Percentiles rank a stretch among this genome's conserved stretches.
These are phyloP conservation scores for Mellilla xanthometata DNA, from an alignment of 2,888 invertebrate genomes.

Conservation along the genomic window DNA sequence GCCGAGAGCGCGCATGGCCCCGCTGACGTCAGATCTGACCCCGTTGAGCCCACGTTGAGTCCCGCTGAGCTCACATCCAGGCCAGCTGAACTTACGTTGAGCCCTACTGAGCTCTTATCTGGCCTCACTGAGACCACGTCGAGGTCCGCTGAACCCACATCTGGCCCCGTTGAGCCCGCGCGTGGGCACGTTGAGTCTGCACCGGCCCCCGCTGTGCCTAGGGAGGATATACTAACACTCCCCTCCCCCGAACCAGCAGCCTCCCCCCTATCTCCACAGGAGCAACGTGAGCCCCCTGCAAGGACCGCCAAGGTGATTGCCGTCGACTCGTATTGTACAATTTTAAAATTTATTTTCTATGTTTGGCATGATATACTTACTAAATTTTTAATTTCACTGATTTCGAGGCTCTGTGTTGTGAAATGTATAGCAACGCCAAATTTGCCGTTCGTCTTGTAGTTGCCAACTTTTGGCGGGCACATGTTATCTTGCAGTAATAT, in stretches of 20 bases:
- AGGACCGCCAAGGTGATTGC: slow-evolving; percentile 78
- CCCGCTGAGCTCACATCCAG: too few relatives aligned
- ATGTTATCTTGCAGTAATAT: slow-evolving; percentile 43
- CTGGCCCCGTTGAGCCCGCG: slow-evolving; percentile 3
- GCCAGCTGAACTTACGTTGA: too few relatives aligned
- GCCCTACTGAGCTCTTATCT: too few relatives aligned
- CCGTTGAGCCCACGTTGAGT: too few relatives aligned
- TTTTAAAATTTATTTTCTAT: slow-evolving; percentile 73
- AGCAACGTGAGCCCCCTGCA: slow-evolving; percentile 55
- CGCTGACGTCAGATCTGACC: too few relatives aligned
- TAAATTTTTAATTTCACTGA: slow-evolving; percentile 73
- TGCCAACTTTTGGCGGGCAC: slow-evolving; percentile 67
- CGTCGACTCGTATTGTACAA: slow-evolving; percentile 78
- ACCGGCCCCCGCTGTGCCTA: too few relatives aligned
- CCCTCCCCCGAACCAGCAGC: slow-evolving; percentile 66
- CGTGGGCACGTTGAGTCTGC: background rate
- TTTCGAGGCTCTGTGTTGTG: slow-evolving; percentile 68
- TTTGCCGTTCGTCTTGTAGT: slow-evolving; percentile 76
- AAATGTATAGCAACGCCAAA: slow-evolving; percentile 62
- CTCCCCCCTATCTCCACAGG: slow-evolving; percentile 71
- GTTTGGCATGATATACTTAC: slow-evolving; percentile 81
- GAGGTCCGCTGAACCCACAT: too few relatives aligned
- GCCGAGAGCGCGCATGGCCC: background rate
- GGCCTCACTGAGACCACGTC: too few relatives aligned
- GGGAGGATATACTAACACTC: slow-evolving; percentile 80